These are phyloP conservation scores for Bucco capensis DNA, from an alignment of 2,113 vertebrate genomes.

Conservation along the genomic window DNA sequence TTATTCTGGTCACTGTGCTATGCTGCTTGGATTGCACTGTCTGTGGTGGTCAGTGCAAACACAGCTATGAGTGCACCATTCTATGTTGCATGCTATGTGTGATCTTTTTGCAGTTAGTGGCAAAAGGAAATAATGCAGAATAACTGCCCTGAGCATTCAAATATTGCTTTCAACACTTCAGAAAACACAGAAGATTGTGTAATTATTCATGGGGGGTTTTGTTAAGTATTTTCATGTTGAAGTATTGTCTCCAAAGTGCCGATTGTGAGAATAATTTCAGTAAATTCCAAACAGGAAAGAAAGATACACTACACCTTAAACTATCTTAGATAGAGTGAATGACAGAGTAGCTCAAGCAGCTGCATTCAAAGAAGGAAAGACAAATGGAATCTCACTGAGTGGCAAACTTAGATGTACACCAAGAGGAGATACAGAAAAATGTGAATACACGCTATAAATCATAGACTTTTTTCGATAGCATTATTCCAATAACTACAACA, in stretches of 20 bases:
- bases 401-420: neutral
- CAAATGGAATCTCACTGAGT: neutral
- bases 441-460: neutral
- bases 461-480: constrained; percentile 34
- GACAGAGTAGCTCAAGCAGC: neutral
- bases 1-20: neutral
- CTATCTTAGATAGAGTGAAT: neutral
- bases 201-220: neutral
- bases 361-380: neutral
- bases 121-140: neutral
- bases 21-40: neutral
- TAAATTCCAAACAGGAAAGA: neutral
- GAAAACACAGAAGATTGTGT: neutral
- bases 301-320: neutral
- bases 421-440: neutral
- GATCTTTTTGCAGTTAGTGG: neutral
- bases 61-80: too few relatives aligned
- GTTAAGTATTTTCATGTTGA: neutral
- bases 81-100: fast-evolving
- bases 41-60: neutral
- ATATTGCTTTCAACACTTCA: neutral
- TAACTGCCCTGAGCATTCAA: neutral
- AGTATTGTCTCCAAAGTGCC: neutral
- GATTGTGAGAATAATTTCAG: neutral
- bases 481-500: constrained; percentile 31